Conservation (phyloP, 30 jellyfish, hydroid and myxozoan genomes). For the Pelagia noctiluca region DNA sequence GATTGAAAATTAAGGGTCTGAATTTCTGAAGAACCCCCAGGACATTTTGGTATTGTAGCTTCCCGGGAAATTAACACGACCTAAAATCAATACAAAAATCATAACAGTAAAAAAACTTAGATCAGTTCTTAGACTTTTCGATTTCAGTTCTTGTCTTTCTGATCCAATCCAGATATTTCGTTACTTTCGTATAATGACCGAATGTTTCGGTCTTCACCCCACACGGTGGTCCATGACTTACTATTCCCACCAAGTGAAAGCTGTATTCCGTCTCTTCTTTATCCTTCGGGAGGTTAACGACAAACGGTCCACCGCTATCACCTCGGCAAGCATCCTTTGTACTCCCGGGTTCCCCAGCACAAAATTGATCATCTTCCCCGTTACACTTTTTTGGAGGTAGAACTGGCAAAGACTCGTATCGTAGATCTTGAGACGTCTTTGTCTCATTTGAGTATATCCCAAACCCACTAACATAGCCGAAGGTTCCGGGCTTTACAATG, state of each 20-base stretch:
- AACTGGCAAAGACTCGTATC: conserved; percentile 20
- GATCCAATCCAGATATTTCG: too few relatives aligned
- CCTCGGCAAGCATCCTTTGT: conserved; percentile 68
- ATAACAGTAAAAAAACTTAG: too few relatives aligned
- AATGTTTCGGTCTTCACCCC: neutral
- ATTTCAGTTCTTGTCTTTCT: too few relatives aligned
- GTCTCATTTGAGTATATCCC: conserved; percentile 19
- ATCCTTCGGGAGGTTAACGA: conserved; percentile 27
- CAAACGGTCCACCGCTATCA: conserved; percentile 85
- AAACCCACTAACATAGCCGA: conserved; percentile 78
- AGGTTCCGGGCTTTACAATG: neutral
- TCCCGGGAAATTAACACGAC: too few relatives aligned
- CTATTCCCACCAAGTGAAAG: conserved; percentile 61
- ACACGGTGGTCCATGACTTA: conserved; percentile 59
- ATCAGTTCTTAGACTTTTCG: too few relatives aligned
- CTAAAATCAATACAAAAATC: too few relatives aligned
- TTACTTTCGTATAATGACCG: conserved; percentile 69
- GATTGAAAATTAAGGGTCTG: too few relatives aligned
- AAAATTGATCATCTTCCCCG: conserved; percentile 7
- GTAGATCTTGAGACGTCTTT: neutral
- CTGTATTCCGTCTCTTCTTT: conserved; percentile 1
- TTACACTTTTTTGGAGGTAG: conserved; percentile 47
- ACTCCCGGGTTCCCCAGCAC: conserved; percentile 49
- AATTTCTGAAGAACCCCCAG: too few relatives aligned
- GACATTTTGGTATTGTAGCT: too few relatives aligned